Percentiles rank a stretch among this genome's conserved stretches.
phyloP scores from a whole-genome alignment of 53 echinoderm and acorn worm species.

The Paelopatides confundens region DNA sequence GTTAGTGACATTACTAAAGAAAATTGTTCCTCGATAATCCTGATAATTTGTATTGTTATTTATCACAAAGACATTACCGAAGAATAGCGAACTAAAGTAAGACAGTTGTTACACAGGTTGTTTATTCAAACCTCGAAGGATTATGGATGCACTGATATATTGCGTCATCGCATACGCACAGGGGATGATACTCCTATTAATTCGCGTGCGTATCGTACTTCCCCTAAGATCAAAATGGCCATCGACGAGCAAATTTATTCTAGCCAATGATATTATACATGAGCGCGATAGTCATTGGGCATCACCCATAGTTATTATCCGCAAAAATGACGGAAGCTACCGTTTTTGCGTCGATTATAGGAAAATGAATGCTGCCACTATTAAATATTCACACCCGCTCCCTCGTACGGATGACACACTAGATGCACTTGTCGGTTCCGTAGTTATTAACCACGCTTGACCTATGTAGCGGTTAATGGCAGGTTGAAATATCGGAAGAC shows the following conservation, averaged over 20 bases:
- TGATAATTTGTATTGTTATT: no score
- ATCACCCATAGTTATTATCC: no score
- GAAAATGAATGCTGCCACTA: conserved; percentile 51
- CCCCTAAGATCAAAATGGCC: background rate
- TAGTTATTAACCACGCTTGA: conserved; percentile 54
- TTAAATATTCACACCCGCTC: conserved; percentile 62
- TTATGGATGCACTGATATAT: background rate
- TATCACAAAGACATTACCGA: background rate
- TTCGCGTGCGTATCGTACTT: conserved; percentile 63
- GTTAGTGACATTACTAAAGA: conserved; percentile 3
- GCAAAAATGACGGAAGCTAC: background rate
- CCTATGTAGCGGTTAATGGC: conserved; percentile 69
- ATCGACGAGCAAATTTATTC: no score
- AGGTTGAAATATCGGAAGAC: conserved; percentile 39
- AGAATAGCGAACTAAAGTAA: background rate
- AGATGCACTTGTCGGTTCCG: conserved; percentile 58
- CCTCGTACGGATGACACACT: conserved; percentile 64
- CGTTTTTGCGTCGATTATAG: conserved; percentile 49
- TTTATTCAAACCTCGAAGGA: background rate
- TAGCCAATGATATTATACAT: background rate
- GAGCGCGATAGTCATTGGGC: background rate
- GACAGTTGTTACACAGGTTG: background rate
- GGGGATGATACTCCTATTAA: conserved; percentile 32
- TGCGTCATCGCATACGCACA: conserved; percentile 32
- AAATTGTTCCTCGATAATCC: no score